Evolutionary conservation across 2,113 vertebrate species (phyloP), one percentile per base, ranked within the genome.

Genomic region (Zeus faber): DNA sequence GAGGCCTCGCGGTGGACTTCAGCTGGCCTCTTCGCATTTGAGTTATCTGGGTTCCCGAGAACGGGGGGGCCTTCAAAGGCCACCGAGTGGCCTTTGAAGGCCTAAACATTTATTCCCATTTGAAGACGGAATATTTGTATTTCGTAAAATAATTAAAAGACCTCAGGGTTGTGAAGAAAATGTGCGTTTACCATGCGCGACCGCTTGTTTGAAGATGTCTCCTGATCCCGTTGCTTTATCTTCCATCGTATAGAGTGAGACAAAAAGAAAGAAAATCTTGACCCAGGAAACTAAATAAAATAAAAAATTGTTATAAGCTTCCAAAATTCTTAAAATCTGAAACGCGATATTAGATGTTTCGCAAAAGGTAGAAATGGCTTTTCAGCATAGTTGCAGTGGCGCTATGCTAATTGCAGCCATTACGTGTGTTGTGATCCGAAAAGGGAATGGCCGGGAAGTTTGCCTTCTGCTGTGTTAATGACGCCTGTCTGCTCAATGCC

Each of bases 361-460:
- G 39, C 7, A n/a, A n/a, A 29, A 20, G 40, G 16, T 41, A n/a
- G n/a, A 29, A 27, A 16, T 20, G 27, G 8, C 3, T 54, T 64
- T 62, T 23, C 27, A 72, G 67, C 41, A 52, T 40, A 43, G 5
- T 62, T 40, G 31, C 14, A 14, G 57, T 4, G 31, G 41, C 47
- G 50, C 59, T 49, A 52, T n/a, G 27, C 29, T 21, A 37, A 31
- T 16, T 45, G 62, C 58, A 57, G 72, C 56, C 54, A 46, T 62
- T 64, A 25, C 18, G 33, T 43, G 51, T 16, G 16, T 31, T n/a
- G 35, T 11, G 14, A 31, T 31, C 33, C 41, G 50, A 73, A n/a
- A n/a, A n/a, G 64, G 69, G 80, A 82, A 81, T 73, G 69, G 68
- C 69, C 68, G 57, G 25, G 77, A 74, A 72, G 70, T 77, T 66